Conservation (phyloP, 2,888 invertebrate species). For the Fragum fragum region DNA sequence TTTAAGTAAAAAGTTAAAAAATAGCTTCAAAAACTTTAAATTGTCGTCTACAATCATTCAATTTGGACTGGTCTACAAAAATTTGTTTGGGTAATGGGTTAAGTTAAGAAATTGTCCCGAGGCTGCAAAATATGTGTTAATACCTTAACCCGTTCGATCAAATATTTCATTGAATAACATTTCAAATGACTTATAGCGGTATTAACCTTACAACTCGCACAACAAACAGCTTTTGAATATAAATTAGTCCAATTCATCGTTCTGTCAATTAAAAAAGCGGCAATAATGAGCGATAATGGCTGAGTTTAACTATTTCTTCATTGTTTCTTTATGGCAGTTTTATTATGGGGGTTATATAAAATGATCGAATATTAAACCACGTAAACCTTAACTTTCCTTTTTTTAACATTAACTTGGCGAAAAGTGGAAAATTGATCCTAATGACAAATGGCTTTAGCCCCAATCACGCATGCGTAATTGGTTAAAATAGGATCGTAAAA, state of each 20-base stretch:
- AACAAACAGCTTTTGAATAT: slow-evolving; percentile 23
- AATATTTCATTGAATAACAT: neutral
- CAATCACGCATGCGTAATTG: slow-evolving; percentile 52
- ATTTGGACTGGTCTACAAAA: no score
- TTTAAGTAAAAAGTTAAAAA: neutral
- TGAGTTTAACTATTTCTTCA: slow-evolving; percentile 27
- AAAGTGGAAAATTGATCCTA: slow-evolving; percentile 60
- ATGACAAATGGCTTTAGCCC: slow-evolving; percentile 50
- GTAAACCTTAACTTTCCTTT: slow-evolving; percentile 29
- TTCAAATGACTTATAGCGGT: neutral
- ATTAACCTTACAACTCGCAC: slow-evolving; percentile 5
- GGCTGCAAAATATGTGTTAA: neutral
- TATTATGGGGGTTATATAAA: slow-evolving; percentile 63
- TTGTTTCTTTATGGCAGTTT: slow-evolving; percentile 66
- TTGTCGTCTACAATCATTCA: no score
- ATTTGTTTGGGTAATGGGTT: no score
- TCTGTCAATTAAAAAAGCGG: slow-evolving; percentile 22
- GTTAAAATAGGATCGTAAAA: slow-evolving; percentile 52
- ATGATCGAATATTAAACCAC: slow-evolving; percentile 49
- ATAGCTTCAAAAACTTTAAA: no score
- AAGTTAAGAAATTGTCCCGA: no score
- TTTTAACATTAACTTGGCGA: slow-evolving; percentile 52
- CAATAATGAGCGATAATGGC: slow-evolving; percentile 49
- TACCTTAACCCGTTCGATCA: neutral
- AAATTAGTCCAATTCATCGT: slow-evolving; percentile 43